Conservation (phyloP, 1,140 invertebrate species). For the Sarcophaga peregrina region DNA sequence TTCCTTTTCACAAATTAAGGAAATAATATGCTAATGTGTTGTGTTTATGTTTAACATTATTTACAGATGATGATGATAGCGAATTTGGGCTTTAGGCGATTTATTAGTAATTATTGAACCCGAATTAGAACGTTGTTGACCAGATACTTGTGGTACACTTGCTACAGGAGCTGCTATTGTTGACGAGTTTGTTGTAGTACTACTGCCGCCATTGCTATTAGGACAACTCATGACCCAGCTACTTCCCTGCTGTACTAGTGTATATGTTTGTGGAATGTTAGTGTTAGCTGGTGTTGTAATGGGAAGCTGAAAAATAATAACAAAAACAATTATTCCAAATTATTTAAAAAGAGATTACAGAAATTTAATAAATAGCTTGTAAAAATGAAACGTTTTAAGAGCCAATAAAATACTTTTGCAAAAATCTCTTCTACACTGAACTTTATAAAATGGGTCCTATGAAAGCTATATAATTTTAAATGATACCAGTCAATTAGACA, state of each 20-base stretch:
- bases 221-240: slow-evolving; percentile 34
- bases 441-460: too few species aligned
- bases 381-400: too few species aligned
- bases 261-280: not conserved
- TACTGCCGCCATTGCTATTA: not conserved
- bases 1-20: not conserved
- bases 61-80: not conserved
- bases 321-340: too few species aligned
- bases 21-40: not conserved
- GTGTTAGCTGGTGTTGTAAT: slow-evolving; percentile 35
- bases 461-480: too few species aligned
- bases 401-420: too few species aligned
- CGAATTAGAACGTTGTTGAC: not conserved
- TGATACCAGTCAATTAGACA: too few species aligned
- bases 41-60: not conserved
- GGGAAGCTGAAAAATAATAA: slow-evolving; percentile 12
- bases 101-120: not conserved
- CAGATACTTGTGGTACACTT: slow-evolving; percentile 3
- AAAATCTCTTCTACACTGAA: too few species aligned
- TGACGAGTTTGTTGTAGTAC: slow-evolving; percentile 9
- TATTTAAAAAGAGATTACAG: too few species aligned
- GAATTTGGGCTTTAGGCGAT: slow-evolving; percentile 12
- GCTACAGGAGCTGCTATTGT: slow-evolving; percentile 28
- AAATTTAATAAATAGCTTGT: too few species aligned
- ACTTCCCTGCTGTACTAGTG: slow-evolving; percentile 37